phyloP scores from a whole-genome alignment of 2,888 invertebrate genomes.

The Stenolophus ochropezus region DNA sequence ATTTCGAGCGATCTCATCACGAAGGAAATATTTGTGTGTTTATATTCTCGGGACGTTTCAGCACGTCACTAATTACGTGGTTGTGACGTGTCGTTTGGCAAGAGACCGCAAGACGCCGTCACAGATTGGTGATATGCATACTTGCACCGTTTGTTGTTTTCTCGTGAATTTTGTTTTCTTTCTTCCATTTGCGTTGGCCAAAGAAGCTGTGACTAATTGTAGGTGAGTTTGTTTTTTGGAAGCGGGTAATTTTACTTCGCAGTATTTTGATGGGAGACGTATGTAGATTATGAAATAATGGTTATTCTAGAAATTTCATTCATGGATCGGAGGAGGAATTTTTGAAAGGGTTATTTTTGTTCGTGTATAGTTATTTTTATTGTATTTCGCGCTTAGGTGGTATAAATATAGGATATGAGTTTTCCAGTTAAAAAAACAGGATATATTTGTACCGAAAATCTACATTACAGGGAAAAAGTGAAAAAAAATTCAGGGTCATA shows the following conservation, averaged over 20 bases:
- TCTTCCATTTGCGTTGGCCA: not conserved
- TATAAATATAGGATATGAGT: not conserved
- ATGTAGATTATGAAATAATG: constrained; percentile 1
- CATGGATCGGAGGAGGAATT: not conserved
- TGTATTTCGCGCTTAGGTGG: not conserved
- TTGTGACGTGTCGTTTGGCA: constrained; percentile 7
- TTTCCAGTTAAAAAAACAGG: not conserved
- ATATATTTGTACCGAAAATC: too few relatives aligned
- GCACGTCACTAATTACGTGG: not conserved
- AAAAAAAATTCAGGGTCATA: too few relatives aligned
- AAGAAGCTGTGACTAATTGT: constrained; percentile 9
- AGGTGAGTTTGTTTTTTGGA: constrained; percentile 8
- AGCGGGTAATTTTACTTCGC: not conserved
- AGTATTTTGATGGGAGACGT: not conserved
- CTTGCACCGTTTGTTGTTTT: constrained; percentile 14
- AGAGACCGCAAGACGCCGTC: constrained; percentile 35
- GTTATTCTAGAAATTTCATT: constrained; percentile 15
- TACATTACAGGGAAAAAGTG: too few relatives aligned
- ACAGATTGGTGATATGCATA: constrained; percentile 25
- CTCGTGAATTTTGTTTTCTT: constrained; percentile 11
- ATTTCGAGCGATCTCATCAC: not conserved
- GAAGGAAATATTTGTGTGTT: not conserved
- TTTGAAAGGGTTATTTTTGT: not conserved
- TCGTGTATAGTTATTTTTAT: not conserved
- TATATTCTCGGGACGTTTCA: not conserved